A percentile compares a stretch with the other conserved stretches of the same genome.
Evolutionary conservation across 2,888 invertebrate genomes (phyloP).

Genomic region (Melanostoma mellinum): DNA sequence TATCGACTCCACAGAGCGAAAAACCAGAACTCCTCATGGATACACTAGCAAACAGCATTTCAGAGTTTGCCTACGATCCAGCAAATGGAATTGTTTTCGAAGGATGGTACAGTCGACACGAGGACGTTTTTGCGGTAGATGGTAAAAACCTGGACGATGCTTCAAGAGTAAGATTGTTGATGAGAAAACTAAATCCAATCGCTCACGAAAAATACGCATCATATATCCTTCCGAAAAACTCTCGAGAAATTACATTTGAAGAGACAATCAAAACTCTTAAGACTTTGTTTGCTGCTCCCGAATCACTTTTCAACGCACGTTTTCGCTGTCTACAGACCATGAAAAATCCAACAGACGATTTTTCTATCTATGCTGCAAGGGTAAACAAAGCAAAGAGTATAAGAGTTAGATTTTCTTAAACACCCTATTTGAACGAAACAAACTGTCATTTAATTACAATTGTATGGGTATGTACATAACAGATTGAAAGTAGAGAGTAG

Average conservation of each 20-base stretch:
- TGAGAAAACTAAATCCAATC: background rate
- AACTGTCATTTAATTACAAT: no score
- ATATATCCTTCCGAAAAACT: background rate
- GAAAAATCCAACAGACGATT: slow-evolving; percentile 31
- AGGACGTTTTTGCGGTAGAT: background rate
- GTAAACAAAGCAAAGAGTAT: slow-evolving; percentile 35
- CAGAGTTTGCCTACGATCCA: background rate
- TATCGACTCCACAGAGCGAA: background rate
- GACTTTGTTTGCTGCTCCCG: background rate
- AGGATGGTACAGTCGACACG: background rate
- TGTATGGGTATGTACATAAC: no score
- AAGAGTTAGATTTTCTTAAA: no score
- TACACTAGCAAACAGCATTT: slow-evolving; percentile 10
- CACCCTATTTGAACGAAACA: no score
- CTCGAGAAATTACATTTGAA: slow-evolving; percentile 10
- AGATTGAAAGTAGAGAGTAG: no score
- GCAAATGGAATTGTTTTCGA: background rate
- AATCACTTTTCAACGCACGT: slow-evolving; percentile 6
- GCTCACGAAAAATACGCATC: slow-evolving; percentile 10
- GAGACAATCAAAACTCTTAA: no score
- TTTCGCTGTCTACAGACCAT: slow-evolving; percentile 13
- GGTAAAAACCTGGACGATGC: background rate
- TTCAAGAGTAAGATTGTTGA: slow-evolving; percentile 1
- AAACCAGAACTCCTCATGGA: slow-evolving; percentile 7
- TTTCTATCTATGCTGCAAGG: slow-evolving; percentile 22